A percentile compares a stretch with the other conserved stretches of the same genome.
phyloP scores from a whole-genome alignment of 1,140 invertebrate species.

The Phymorhynchus buccinoides region DNA sequence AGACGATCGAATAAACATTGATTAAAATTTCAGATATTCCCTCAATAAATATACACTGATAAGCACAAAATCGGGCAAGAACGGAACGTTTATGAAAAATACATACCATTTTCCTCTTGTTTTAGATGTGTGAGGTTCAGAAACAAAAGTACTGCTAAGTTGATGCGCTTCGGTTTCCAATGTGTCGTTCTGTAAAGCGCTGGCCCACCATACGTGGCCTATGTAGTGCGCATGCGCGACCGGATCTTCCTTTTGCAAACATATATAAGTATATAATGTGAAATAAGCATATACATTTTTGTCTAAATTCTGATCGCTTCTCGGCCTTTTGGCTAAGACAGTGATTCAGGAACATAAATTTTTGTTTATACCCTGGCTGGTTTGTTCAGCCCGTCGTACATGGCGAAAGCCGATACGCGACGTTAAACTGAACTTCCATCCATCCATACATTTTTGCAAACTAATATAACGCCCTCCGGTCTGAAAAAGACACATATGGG shows the following conservation, averaged over 20 bases:
- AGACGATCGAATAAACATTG: too few species aligned
- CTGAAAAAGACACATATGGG: too few species aligned
- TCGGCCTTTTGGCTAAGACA: too few species aligned
- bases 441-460: too few species aligned
- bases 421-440: too few species aligned
- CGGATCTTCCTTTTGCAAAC: background rate
- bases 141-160: background rate
- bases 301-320: background rate
- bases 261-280: background rate
- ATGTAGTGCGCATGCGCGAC: constrained; percentile 6
- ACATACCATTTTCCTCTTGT: background rate
- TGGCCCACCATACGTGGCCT: constrained; percentile 32
- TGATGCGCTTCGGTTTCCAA: background rate
- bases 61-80: background rate
- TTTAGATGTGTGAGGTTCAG: background rate
- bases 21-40: too few species aligned
- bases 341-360: background rate
- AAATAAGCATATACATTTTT: background rate
- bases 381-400: background rate
- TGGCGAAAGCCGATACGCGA: too few species aligned
- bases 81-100: background rate
- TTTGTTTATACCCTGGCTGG: background rate
- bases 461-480: too few species aligned
- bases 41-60: background rate
- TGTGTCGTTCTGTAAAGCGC: background rate